Percentiles rank a stretch among this genome's conserved stretches.
These are phyloP conservation scores for Ara ararauna DNA, from an alignment of 2,797 vertebrate genomes.

Conservation along the genomic window DNA sequence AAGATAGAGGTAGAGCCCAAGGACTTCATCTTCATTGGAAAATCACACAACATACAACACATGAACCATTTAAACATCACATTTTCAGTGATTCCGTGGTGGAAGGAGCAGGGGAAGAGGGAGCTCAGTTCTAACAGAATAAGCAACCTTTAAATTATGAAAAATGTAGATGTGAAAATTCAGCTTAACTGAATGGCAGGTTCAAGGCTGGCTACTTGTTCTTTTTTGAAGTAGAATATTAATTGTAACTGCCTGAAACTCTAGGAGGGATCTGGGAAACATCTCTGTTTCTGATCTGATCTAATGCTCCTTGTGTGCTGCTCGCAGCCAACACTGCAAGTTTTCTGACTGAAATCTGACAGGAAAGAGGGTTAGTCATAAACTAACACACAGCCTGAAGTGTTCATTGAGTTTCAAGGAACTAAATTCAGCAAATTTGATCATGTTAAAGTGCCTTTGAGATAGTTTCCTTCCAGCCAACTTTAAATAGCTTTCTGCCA, in stretches of 20 bases:
- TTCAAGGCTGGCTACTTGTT: neutral
- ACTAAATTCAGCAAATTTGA: constrained; percentile 4
- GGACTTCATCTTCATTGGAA: neutral
- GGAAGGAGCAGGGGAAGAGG: neutral
- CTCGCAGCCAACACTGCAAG: neutral
- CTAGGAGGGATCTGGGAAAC: neutral
- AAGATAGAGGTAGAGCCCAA: neutral
- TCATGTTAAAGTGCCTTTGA: constrained; percentile 66
- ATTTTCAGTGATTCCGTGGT: neutral
- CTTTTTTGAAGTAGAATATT: neutral
- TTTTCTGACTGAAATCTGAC: neutral
- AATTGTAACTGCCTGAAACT: neutral
- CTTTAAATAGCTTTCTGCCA: constrained; percentile 29
- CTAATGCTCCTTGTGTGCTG: neutral
- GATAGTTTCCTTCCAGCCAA: constrained; percentile 30
- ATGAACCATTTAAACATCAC: neutral
- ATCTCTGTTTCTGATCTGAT: no score
- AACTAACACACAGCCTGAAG: neutral
- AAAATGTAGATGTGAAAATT: neutral
- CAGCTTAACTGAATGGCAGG: neutral
- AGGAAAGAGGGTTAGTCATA: neutral
- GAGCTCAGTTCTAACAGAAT: neutral
- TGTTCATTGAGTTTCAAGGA: neutral
- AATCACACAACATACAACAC: neutral
- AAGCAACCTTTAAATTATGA: neutral